Evolutionary conservation across 2,888 invertebrate genomes (phyloP), one percentile per base, ranked within the genome.

Genomic region (Shargacucullia verbasci): DNA sequence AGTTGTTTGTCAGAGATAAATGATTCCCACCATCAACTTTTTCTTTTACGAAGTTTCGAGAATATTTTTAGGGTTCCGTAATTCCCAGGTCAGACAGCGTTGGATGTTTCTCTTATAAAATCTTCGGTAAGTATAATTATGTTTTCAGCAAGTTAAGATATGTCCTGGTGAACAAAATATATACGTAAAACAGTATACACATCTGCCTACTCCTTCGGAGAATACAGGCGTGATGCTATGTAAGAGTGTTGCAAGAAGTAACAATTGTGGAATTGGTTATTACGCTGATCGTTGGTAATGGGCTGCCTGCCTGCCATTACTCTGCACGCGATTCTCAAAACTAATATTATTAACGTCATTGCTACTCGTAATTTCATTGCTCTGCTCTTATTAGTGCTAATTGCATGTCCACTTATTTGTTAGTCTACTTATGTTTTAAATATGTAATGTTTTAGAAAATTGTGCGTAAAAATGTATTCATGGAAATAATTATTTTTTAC

Each of bases 1-100:
- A 60, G 60, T 55, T 70, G 63, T 76, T 65, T 75, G 73, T 76
- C 64, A 48, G 40, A 70, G 65, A 78, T 70, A 70, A 78, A 70
- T 70, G 34, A 31, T 45, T 37, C 8, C 14, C 10, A 48, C 45
- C 47, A 38, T 13, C 0, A 12, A 40, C 33, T 39, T 54, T 64
- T 65, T 65, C 54, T 53, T 49, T 43, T 48, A 35, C 7, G 15
- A 10, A 31, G 34, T 37, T 55, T 35, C 20, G 13, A 37, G 13
- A 7, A 38, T 9, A 11, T 14, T 35, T 49, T 58, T 54, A 57
- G 47, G 64, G 53, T 37, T 13, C 58, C 38, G 11, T 35, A 41
- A 15, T 34, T 7, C n/a, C n/a, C n/a, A n/a, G n/a, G n/a, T n/a
- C n/a, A n/a, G n/a, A n/a, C n/a, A n/a, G n/a, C n/a, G n/a, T n/a